phyloP scores from a whole-genome alignment of 2,797 vertebrate species.

The Gallirallus australis region DNA sequence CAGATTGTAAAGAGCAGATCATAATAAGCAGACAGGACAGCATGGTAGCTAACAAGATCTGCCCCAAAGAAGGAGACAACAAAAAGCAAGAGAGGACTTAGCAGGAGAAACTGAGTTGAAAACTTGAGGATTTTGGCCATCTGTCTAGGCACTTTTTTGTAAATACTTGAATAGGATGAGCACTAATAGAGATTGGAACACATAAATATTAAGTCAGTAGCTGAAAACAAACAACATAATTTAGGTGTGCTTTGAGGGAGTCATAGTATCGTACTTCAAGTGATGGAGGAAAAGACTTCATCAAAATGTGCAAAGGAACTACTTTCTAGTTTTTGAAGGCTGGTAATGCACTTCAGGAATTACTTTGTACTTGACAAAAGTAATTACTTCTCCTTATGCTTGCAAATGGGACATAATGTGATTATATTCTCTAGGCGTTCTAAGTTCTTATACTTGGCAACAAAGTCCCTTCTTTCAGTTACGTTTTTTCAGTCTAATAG shows the following conservation, averaged over 20 bases:
- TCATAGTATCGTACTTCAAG: not conserved
- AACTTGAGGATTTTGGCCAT: not conserved
- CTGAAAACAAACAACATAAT: accelerated
- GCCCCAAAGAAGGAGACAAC: not conserved
- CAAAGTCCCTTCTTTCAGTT: not conserved
- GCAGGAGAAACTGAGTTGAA: not conserved
- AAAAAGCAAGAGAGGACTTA: not conserved
- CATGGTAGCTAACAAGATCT: not conserved
- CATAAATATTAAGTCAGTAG: not conserved
- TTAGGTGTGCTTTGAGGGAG: not conserved
- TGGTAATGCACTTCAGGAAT: not conserved
- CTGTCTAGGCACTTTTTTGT: not conserved
- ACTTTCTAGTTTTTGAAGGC: not conserved
- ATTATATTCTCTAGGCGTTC: not conserved
- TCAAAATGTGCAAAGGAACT: not conserved
- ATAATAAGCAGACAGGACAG: not conserved
- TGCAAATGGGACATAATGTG: not conserved
- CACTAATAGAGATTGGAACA: not conserved
- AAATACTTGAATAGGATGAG: not conserved
- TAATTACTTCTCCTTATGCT: not conserved
- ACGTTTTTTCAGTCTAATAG: not conserved
- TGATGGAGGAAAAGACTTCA: not conserved
- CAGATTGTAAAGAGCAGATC: not conserved
- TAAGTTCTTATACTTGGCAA: not conserved
- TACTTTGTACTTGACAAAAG: not conserved